Evolutionary conservation across 2,113 vertebrate genomes (phyloP).

Genomic region (Triplophysa rosa): DNA sequence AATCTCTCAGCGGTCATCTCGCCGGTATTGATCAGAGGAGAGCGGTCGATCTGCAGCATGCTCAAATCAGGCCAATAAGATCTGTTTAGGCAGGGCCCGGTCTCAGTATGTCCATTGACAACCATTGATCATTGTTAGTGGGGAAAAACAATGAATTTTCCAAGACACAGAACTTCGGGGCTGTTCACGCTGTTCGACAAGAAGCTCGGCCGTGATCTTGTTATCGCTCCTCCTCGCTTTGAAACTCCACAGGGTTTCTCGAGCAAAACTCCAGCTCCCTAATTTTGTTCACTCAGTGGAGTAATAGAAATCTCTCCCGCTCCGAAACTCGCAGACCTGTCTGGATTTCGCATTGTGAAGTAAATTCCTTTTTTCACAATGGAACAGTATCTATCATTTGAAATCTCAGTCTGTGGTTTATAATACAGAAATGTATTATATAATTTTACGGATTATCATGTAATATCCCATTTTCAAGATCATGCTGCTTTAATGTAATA

Average conservation of each 20-base stretch:
- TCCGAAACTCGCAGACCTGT: constrained; percentile 8
- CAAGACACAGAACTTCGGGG: constrained; percentile 13
- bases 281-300: constrained; percentile 23
- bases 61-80: constrained; percentile 40
- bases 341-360: constrained; percentile 18
- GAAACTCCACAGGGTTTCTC: constrained; percentile 18
- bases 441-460: background rate
- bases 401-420: background rate
- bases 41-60: constrained; percentile 41
- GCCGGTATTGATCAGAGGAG: constrained; percentile 47
- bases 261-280: constrained; percentile 6
- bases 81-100: constrained; percentile 41
- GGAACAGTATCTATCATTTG: background rate
- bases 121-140: constrained; percentile 52
- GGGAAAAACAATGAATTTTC: constrained; percentile 49
- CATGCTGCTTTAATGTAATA: background rate
- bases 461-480: constrained; percentile 3
- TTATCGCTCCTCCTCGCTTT: constrained; percentile 19
- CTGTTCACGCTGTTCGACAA: constrained; percentile 30
- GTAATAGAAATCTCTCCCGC: constrained; percentile 31
- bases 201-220: constrained; percentile 29
- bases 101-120: constrained; percentile 48
- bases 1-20: constrained; percentile 51
- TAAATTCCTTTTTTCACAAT: constrained; percentile 21
- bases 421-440: background rate